Evolutionary conservation across 2,113 vertebrate genomes (phyloP).

Genomic region (Atrichornis clamosus): DNA sequence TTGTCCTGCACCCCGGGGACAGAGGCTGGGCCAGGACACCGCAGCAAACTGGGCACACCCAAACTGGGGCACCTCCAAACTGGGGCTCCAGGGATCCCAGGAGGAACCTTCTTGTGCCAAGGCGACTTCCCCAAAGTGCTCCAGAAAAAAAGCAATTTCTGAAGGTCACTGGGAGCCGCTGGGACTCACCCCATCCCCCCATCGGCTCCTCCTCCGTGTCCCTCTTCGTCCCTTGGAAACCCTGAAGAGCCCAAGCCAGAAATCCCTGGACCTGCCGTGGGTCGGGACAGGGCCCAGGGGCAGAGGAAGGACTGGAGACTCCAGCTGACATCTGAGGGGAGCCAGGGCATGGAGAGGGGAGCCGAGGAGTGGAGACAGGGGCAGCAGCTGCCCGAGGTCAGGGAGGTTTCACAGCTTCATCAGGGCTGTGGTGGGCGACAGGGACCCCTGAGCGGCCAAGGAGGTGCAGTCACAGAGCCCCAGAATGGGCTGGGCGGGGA

Average conservation of each 20-base stretch:
- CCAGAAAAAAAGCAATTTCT: not conserved
- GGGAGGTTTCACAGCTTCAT: not conserved
- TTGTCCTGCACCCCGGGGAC: not conserved
- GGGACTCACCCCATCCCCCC: not conserved
- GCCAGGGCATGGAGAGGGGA: rapidly evolving
- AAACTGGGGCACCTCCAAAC: not conserved
- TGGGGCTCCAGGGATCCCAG: not conserved
- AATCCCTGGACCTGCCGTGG: not conserved
- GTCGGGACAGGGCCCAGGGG: not conserved
- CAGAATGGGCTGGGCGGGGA: rapidly evolving
- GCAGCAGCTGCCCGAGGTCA: not conserved
- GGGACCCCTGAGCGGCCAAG: not conserved
- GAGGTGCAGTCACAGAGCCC: not conserved
- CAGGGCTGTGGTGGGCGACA: rapidly evolving
- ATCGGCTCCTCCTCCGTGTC: not conserved
- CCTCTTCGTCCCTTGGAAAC: not conserved
- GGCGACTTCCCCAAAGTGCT: not conserved
- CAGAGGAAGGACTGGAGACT: not conserved
- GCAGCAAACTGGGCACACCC: not conserved
- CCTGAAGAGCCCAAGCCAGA: not conserved
- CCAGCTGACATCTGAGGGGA: not conserved
- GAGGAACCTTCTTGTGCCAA: not conserved
- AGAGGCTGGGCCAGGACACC: not conserved
- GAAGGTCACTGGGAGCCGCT: not conserved
- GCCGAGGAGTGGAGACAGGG: not conserved